A percentile compares a stretch with the other conserved stretches of the same genome.
Conservation (phyloP, 2,888 invertebrate genomes). For the Crematogaster levior region DNA sequence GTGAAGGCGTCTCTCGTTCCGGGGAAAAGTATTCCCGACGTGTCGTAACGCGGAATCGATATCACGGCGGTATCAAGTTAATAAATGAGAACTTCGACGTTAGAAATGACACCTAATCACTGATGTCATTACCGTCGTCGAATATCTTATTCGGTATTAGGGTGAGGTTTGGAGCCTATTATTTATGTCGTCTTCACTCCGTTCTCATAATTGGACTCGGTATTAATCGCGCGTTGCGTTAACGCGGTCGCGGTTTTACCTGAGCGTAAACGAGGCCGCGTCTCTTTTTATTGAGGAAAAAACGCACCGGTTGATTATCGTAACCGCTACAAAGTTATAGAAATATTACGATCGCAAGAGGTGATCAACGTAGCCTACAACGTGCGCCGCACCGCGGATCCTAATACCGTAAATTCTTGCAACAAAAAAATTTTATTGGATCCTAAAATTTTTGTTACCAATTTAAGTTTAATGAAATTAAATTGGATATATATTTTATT, state of each 20-base stretch:
- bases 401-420: constrained; percentile 12
- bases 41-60: constrained; percentile 46
- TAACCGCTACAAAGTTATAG: constrained; percentile 40
- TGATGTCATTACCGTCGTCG: not conserved
- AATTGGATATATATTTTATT: constrained; percentile 11
- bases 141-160: constrained; percentile 36
- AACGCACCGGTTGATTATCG: constrained; percentile 26
- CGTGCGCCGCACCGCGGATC: not conserved
- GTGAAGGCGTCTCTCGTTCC: constrained; percentile 36
- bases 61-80: constrained; percentile 60
- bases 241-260: constrained; percentile 41
- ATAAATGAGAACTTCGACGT: constrained; percentile 47
- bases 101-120: not conserved
- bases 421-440: constrained; percentile 6
- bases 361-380: constrained; percentile 20
- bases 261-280: constrained; percentile 38
- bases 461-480: constrained; percentile 25
- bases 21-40: constrained; percentile 43
- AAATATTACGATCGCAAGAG: constrained; percentile 40
- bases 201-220: constrained; percentile 23
- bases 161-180: constrained; percentile 6
- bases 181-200: constrained; percentile 41
- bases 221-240: constrained; percentile 51
- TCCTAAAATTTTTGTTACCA: constrained; percentile 7
- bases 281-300: constrained; percentile 39